phyloP scores from a whole-genome alignment of 1,140 invertebrate species.

The Antheraea mylitta region DNA sequence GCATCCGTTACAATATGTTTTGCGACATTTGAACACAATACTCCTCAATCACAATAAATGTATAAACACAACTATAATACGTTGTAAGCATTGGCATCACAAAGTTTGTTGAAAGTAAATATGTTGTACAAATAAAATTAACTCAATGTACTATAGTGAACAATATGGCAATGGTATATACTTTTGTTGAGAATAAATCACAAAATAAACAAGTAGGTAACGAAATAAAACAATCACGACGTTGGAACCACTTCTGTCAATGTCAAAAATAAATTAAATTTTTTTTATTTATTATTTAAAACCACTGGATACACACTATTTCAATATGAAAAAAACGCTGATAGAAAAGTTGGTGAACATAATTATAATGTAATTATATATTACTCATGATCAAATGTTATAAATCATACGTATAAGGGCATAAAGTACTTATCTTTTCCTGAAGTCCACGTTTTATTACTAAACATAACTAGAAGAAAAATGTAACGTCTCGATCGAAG shows the following conservation, averaged over 20 bases:
- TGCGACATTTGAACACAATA: not conserved
- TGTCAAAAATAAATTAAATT: not conserved
- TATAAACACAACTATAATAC: not conserved
- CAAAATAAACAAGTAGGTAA: conserved; percentile 10
- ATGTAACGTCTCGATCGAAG: no score
- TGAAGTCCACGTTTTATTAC: no score
- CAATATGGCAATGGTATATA: not conserved
- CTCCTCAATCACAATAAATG: not conserved
- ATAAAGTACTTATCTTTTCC: no score
- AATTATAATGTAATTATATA: no score
- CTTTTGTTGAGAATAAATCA: not conserved
- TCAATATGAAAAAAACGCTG: no score
- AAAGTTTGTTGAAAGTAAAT: not conserved
- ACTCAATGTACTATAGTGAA: not conserved
- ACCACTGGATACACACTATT: no score
- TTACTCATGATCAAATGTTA: no score
- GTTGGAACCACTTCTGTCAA: conserved; percentile 2
- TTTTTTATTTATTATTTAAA: no score
- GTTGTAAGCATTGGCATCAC: not conserved
- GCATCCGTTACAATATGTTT: conserved; percentile 13
- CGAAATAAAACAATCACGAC: conserved; percentile 12
- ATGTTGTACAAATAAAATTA: not conserved
- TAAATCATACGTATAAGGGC: no score
- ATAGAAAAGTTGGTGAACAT: no score
- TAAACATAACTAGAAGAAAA: no score